Evolutionary conservation across 2,888 invertebrate species (phyloP).

Genomic region (Abrostola triplasia): DNA sequence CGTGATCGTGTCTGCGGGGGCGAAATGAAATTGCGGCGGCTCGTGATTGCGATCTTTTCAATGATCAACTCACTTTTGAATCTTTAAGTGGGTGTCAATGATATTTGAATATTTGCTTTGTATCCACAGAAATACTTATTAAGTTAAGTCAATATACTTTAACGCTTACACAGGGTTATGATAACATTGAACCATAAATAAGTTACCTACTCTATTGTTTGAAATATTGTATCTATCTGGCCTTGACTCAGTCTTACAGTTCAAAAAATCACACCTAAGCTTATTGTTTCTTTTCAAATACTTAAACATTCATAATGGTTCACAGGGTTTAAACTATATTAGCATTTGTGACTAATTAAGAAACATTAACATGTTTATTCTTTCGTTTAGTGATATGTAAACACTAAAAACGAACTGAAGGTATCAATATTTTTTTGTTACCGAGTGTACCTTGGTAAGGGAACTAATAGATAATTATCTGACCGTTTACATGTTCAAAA

Average conservation of each 20-base stretch:
- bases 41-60: conserved; percentile 77
- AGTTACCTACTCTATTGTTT: conserved; percentile 4
- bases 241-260: conserved; percentile 31
- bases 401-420: neutral
- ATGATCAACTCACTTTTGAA: conserved; percentile 73
- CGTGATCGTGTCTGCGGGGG: conserved; percentile 77
- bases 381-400: neutral
- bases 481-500: no score
- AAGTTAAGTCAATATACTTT: conserved; percentile 17
- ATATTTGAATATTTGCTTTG: conserved; percentile 60
- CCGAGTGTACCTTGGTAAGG: no score
- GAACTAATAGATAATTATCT: no score
- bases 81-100: conserved; percentile 65
- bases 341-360: conserved; percentile 5
- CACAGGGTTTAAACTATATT: conserved; percentile 1
- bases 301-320: neutral
- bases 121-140: conserved; percentile 31
- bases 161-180: conserved; percentile 8
- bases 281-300: conserved; percentile 9
- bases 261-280: conserved; percentile 22
- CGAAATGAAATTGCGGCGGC: conserved; percentile 78
- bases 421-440: neutral
- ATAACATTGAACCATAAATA: conserved; percentile 2
- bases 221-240: conserved; percentile 17
- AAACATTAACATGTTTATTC: neutral